Conservation (phyloP, 2,888 invertebrate species). For the Epiblema foenella region DNA sequence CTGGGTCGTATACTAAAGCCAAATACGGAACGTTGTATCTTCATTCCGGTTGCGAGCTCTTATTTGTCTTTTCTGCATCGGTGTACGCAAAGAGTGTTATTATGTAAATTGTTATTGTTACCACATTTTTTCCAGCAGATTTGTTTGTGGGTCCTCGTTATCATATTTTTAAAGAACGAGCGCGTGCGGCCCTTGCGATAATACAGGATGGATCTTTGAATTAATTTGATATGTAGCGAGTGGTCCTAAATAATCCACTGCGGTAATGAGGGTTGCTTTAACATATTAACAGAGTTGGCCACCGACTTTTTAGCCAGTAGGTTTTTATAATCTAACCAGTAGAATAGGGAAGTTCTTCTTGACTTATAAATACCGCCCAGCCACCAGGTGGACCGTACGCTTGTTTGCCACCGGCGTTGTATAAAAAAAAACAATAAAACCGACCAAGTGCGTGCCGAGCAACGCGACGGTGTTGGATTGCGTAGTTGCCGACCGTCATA, state of each 20-base stretch:
- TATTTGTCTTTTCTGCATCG: not conserved
- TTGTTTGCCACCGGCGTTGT: too few species aligned
- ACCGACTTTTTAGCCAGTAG: not conserved
- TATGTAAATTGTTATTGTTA: conserved; percentile 43
- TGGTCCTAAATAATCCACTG: not conserved
- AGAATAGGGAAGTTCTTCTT: too few species aligned
- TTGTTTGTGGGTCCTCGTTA: conserved; percentile 28
- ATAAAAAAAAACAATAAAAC: too few species aligned
- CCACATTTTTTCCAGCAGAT: conserved; percentile 15
- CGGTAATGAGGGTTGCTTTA: conserved; percentile 1
- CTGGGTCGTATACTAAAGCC: not conserved
- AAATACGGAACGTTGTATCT: conserved; percentile 14
- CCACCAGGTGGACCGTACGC: too few species aligned
- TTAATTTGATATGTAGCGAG: conserved; percentile 4
- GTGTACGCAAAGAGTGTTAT: conserved; percentile 14
- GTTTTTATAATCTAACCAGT: not conserved
- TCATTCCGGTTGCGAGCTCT: not conserved
- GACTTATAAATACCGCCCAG: too few species aligned
- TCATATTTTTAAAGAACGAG: conserved; percentile 39
- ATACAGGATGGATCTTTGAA: conserved; percentile 18
- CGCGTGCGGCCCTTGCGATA: conserved; percentile 24
- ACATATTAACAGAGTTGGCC: not conserved
- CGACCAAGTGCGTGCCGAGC: too few species aligned
- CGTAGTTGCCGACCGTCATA: too few species aligned
- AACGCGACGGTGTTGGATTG: too few species aligned